Evolutionary conservation across 2,113 vertebrate genomes (phyloP), one percentile per base, ranked within the genome.

Genomic region (Pandion haliaetus): DNA sequence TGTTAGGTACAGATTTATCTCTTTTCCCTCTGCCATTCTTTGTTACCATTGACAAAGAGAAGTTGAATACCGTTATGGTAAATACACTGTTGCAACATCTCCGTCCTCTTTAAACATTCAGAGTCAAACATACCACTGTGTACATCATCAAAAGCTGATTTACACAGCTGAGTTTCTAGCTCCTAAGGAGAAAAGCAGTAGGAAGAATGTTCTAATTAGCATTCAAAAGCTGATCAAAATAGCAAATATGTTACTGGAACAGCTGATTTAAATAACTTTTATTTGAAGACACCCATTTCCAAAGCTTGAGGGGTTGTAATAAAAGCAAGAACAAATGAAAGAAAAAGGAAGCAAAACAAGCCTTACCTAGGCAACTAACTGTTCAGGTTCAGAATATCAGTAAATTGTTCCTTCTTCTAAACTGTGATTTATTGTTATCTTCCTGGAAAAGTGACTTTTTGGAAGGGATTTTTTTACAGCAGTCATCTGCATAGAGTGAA

Each of bases 121-220:
- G 58, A 91, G 54, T 80, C 66, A 90, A 96, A 82, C 36, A 58
- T 61, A 85, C 82, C 61, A 93, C 91, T 91, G 84, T 58, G 95
- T 95, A 91, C 77, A 94, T 85, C 90, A 94, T 97, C 96, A 97
- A 93, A 93, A 70, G 59, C 82, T 94, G 92, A 94, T 97, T 92
- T 96, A 95, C 82, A 89, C 52, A 74, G 86, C 77, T 91, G 91
- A 96, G 40, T 90, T 92, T 91, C 86, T 84, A 66, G 9, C 77
- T 95, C 81, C 73, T 94, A 61, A 96, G 91, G 86, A 95, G 80
- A 95, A 92, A 86, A 95, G 14, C 88, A 82, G 90, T 78, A 81
- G 91, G 84, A 88, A 86, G 40, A 67, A 78, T 83, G 62, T 78
- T 90, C 70, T 91, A 90, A 94, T 91, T 95, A 88, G 78, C 79